Base-by-base conservation (phyloP, 2,113 vertebrate genomes). In the Varanus salvator region DNA sequence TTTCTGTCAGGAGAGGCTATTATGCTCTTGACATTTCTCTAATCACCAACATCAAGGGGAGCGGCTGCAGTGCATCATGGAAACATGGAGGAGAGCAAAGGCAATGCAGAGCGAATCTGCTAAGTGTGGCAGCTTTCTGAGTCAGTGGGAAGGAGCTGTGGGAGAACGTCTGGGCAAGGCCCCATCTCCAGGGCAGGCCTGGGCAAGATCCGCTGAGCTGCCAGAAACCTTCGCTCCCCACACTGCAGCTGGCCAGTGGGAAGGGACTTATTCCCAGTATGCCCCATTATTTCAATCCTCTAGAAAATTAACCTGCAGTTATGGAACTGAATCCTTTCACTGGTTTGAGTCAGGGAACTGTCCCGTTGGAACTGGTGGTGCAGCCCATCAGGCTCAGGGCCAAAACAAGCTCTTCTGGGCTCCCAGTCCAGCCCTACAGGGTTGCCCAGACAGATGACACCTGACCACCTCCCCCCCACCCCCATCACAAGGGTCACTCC, bases 11-110 rank as follows among this genome's bases (percentile, higher is more conserved):
- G 31, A n/a, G 27, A 74, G 52, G 84, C 69, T 90, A 81, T 66
- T 82, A 75, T 34, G 34, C 68, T 78, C 23, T 17, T 74, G 78
- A 82, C 84, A 86, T 86, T 87, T 86, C 77, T 86, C 84, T 90
- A 72, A 86, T 90, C 52, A 81, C 68, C 4, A 15, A 74, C 68
- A 75, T 81, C 89, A 86, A 86, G 84, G 84, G 19, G 21, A n/a
- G 1, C 48, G 15, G 69, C 34, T 6, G 12, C 54, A 14, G 5
- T 48, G 77, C 89, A 86, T 64, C 38, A 31, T 82, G 77, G 89
- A 77, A 66, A 90, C 34, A 66, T 23, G 14, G 52, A 34, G 50
- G 52, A 72, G 27, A 86, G 89, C 29, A 74, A 90, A 86, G 84
- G 66, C 27, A 81, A 25, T 3, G 6, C 52, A 72, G 66, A 57